Evolutionary conservation across 2,888 invertebrate genomes (phyloP), one percentile per base, ranked within the genome.

Genomic region (Rhamnusium bicolor): DNA sequence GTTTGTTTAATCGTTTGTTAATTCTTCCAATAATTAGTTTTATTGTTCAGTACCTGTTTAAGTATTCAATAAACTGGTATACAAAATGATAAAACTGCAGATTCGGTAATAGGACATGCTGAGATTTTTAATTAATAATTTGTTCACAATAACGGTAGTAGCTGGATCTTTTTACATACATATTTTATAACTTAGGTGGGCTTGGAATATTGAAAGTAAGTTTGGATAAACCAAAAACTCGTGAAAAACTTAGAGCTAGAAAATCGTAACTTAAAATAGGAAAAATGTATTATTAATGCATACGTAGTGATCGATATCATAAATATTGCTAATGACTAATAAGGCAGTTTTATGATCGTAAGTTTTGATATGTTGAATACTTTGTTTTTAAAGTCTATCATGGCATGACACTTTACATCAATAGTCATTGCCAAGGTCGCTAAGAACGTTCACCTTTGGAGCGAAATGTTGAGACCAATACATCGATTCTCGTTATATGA

Each of bases 351-450:
- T 40, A 40, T 5, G 40, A n/a, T n/a, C 24, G 6, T 40, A 40
- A 12, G 0, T 2, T 40, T 40, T 5, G n/a, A 40, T n/a, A 40
- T n/a, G 40, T 4, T 40, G 40, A 40, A 40, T 40, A 40, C 40
- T 1, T 12, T 40, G 40, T 40, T 40, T 40, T 40, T 40, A 4
- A 40, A 40, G 40, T 63, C 40, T 24, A 29, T 27, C 32, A 53
- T 14, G 12, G 10, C 54, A 53, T 61, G 53, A 46, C 60, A 67
- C 62, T 27, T n/a, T 67, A 61, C 51, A 53, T 47, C 70, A 68
- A 71, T 74, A 74, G 67, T 77, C 84, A 86, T 83, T 86, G 86
- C 80, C 87, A 87, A 87, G 87, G 87, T 86, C 86, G 85, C 75
- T 51, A 77, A 85, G 86, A 85, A 81, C 87, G 77, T 87, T 87